phyloP scores from a whole-genome alignment of 2,113 vertebrate species.

The Cyanistes caeruleus region DNA sequence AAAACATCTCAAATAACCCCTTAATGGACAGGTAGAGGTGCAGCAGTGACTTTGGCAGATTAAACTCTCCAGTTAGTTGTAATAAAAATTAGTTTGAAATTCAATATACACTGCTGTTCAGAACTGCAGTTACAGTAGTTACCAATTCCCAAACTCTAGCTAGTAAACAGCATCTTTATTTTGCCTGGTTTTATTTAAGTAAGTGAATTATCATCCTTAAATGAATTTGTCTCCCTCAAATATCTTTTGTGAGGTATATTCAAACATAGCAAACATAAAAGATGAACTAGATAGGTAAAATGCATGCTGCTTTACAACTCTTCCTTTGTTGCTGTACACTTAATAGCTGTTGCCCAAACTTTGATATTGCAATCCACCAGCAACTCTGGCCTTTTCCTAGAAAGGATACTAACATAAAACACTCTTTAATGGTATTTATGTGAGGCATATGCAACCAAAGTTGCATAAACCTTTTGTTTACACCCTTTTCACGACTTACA shows the following conservation, averaged over 20 bases:
- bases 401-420: neutral
- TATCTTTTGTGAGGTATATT: neutral
- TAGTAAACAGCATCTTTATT: neutral
- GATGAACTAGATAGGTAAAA: neutral
- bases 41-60: neutral
- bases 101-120: neutral
- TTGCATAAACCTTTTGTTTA: neutral
- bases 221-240: neutral
- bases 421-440: neutral
- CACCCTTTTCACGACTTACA: neutral
- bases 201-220: neutral
- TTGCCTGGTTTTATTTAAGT: neutral
- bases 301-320: neutral
- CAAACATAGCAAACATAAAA: neutral
- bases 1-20: neutral
- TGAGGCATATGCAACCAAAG: neutral
- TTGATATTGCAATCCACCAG: neutral
- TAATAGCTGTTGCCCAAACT: neutral
- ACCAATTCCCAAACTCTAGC: neutral
- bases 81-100: neutral
- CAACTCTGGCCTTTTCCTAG: neutral
- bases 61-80: neutral
- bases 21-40: neutral
- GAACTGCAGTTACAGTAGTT: neutral
- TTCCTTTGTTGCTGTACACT: neutral